Conservation (phyloP, 2,113 vertebrate genomes). For the Edolisoma coerulescens region DNA sequence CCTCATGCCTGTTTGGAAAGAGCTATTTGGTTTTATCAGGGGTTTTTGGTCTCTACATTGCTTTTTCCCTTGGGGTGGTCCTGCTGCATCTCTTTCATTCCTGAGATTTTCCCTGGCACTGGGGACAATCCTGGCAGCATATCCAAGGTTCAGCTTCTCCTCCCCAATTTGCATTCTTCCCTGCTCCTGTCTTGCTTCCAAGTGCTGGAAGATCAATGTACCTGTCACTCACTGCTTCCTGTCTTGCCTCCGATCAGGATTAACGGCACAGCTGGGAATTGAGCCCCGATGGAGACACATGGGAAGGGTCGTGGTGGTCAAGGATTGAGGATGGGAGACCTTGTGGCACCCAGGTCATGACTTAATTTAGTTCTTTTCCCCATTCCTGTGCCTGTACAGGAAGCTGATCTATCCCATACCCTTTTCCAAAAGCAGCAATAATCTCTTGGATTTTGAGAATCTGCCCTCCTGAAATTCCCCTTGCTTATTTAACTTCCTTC, state of each 20-base stretch:
- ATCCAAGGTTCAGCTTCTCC: background rate
- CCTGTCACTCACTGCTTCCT: background rate
- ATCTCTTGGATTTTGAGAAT: background rate
- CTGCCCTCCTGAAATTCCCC: background rate
- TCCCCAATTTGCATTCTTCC: background rate
- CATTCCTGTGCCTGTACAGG: accelerated
- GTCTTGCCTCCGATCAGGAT: accelerated
- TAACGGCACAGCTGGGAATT: accelerated
- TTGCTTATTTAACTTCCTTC: background rate
- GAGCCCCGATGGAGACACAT: accelerated
- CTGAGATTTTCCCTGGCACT: accelerated
- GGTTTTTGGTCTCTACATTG: background rate
- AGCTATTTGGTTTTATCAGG: background rate
- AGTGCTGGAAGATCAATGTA: background rate
- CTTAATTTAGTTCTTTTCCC: background rate
- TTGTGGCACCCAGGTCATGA: background rate
- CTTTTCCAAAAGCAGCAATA: background rate
- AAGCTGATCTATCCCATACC: background rate
- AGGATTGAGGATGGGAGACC: background rate
- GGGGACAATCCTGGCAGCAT: accelerated
- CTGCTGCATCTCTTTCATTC: background rate
- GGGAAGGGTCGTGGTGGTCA: accelerated
- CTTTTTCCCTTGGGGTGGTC: background rate
- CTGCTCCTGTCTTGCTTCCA: accelerated
- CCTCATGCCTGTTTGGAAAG: background rate